These are phyloP conservation scores for Halocynthia aurantium DNA, from an alignment of 23 tunicate species.

Conservation along the genomic window DNA sequence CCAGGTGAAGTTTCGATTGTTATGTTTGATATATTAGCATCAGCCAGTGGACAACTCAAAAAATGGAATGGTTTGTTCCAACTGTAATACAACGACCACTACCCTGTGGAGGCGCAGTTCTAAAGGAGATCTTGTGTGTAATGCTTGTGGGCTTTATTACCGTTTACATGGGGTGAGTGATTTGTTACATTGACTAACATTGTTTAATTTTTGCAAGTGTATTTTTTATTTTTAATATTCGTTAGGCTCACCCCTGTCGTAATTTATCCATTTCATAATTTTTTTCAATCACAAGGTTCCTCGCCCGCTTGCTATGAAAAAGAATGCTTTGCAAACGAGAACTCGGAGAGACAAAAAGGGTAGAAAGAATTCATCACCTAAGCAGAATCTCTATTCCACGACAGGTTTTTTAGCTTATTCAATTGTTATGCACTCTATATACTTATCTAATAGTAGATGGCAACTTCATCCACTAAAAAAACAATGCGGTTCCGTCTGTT, in stretches of 20 bases:
- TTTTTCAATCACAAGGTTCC: constrained; percentile 6
- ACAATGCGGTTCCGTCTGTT: no score
- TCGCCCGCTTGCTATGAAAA: constrained; percentile 26
- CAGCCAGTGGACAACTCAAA: not conserved
- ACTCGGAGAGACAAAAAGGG: constrained; percentile 19
- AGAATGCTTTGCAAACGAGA: constrained; percentile 25
- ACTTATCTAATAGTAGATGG: no score
- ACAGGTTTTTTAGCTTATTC: not conserved
- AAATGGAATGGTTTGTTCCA: constrained; percentile 1
- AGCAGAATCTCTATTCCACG: constrained; percentile 8
- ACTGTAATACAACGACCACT: constrained; percentile 9
- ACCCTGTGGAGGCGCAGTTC: constrained; percentile 20
- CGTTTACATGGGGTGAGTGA: constrained; percentile 24
- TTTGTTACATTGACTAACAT: not conserved
- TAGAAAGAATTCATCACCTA: constrained; percentile 11
- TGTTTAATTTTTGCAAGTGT: not conserved
- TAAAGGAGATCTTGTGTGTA: constrained; percentile 23
- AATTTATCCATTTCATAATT: not conserved
- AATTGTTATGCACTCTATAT: no score
- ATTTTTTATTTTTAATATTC: not conserved
- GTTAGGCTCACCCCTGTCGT: not conserved
- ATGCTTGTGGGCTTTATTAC: constrained; percentile 27
- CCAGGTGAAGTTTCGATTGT: no score
- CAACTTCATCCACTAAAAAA: no score
- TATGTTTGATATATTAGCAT: no score